A percentile compares a stretch with the other conserved stretches of the same genome.
Conservation (phyloP, 2,113 vertebrate species). For the Axis porcinus region DNA sequence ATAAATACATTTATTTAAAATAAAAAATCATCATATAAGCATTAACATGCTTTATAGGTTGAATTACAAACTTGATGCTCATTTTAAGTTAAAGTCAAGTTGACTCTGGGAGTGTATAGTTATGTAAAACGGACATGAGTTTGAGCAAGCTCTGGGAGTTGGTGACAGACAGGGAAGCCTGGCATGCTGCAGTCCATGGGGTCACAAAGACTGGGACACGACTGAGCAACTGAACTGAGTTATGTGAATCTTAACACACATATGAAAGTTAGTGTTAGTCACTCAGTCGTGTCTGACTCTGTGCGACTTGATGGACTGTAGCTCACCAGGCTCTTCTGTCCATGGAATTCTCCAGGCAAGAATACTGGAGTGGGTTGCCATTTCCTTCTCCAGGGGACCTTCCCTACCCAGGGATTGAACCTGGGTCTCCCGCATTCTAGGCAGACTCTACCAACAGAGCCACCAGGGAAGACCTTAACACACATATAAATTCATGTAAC, state of each 20-base stretch:
- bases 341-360: background rate
- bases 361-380: background rate
- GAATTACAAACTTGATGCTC: background rate
- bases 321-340: background rate
- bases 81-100: background rate
- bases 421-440: background rate
- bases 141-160: background rate
- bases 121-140: background rate
- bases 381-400: background rate
- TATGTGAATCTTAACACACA: background rate
- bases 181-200: background rate
- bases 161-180: background rate
- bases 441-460: background rate
- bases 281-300: background rate
- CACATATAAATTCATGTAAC: background rate
- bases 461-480: background rate
- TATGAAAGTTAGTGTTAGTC: background rate
- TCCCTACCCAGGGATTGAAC: background rate
- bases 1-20: background rate
- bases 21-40: background rate
- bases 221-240: background rate
- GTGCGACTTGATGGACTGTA: background rate
- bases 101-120: background rate
- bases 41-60: background rate
- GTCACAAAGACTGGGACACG: background rate